Percentiles rank a stretch among this genome's conserved stretches.
Conservation (phyloP, 2,113 vertebrate species). For the Empidonax traillii region DNA sequence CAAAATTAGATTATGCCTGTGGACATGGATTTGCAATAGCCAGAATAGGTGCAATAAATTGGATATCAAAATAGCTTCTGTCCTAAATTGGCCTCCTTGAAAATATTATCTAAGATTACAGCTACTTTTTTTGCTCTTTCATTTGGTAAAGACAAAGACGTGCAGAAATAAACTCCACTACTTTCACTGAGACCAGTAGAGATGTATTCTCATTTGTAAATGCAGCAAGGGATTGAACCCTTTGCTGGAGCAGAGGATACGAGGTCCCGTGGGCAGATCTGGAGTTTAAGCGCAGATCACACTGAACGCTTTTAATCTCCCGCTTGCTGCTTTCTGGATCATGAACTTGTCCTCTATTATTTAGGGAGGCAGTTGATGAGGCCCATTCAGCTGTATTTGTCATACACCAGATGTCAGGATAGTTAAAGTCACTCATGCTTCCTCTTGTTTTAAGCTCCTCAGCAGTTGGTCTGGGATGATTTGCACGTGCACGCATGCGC, state of each 20-base stretch:
- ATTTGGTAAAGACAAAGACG: background rate
- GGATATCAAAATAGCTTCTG: background rate
- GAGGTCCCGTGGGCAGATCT: background rate
- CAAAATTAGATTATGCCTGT: background rate
- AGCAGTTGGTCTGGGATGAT: background rate
- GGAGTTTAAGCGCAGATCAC: background rate
- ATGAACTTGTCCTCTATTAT: constrained; percentile 45
- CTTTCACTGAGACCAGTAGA: background rate
- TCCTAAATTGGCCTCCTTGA: background rate
- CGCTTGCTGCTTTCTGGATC: constrained; percentile 31
- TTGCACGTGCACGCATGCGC: background rate
- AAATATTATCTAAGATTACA: background rate
- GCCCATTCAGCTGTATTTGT: constrained; percentile 11
- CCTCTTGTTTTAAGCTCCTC: background rate
- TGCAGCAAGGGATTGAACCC: background rate
- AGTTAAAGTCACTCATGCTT: constrained; percentile 56
- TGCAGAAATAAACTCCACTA: background rate
- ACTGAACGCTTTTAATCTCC: background rate
- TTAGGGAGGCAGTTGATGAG: constrained; percentile 25
- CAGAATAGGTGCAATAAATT: background rate
- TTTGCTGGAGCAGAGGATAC: background rate
- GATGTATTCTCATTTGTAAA: background rate
- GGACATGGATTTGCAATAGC: background rate
- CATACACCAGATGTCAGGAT: constrained; percentile 15
- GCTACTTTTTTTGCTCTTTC: background rate